Conservation (phyloP, 2,888 invertebrate genomes). For the Archaeoteleia sp. region DNA sequence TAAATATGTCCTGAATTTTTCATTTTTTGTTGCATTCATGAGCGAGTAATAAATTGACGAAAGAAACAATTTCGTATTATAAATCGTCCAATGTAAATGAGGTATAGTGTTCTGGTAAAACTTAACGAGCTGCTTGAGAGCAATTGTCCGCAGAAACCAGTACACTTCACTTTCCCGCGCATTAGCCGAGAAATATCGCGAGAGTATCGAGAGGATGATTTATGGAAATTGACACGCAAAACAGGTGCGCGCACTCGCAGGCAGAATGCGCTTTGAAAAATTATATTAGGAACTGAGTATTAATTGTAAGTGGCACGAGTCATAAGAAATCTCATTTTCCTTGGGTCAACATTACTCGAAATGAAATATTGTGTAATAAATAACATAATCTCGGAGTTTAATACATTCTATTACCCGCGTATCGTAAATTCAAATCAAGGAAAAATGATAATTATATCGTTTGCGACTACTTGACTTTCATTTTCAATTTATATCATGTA, state of each 20-base stretch:
- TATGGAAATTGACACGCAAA: conserved; percentile 53
- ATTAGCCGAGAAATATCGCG: conserved; percentile 13
- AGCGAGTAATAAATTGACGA: no score
- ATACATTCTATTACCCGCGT: conserved; percentile 23
- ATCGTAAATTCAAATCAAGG: conserved; percentile 2
- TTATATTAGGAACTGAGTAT: conserved; percentile 6
- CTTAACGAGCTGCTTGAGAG: conserved; percentile 7
- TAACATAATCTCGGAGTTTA: conserved; percentile 18
- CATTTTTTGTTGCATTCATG: no score
- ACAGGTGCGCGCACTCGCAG: conserved; percentile 20
- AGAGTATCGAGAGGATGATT: conserved; percentile 40
- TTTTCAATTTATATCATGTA: conserved; percentile 5
- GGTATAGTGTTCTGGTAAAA: not conserved
- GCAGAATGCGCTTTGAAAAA: conserved; percentile 17
- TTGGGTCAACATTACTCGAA: conserved; percentile 7
- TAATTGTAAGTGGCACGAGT: conserved; percentile 24
- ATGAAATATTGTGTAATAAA: conserved; percentile 19
- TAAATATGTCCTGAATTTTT: no score
- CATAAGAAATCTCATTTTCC: conserved; percentile 32
- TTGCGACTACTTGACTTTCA: conserved; percentile 13
- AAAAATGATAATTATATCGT: conserved; percentile 1
- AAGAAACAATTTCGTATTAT: not conserved
- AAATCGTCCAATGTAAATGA: conserved; percentile 6
- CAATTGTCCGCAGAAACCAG: conserved; percentile 15
- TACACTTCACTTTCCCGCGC: conserved; percentile 35